These are phyloP conservation scores for Thumatha senex DNA, from an alignment of 2,888 invertebrate species.

Conservation along the genomic window DNA sequence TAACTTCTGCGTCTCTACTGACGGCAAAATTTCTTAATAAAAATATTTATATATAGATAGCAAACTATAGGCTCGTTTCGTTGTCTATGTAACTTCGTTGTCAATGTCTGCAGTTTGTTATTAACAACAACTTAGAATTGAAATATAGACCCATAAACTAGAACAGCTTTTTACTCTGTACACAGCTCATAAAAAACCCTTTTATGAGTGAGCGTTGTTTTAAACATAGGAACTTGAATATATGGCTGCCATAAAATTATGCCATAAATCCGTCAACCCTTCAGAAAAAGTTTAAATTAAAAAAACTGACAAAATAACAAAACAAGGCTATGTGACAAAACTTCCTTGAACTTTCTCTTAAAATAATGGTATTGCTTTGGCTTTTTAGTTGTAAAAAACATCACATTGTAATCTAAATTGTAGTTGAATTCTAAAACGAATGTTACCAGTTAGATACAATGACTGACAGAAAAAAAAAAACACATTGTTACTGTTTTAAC, in stretches of 20 bases:
- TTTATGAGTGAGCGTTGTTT: conserved; percentile 26
- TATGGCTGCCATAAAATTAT: conserved; percentile 37
- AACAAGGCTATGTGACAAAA: conserved; percentile 3
- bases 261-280: conserved; percentile 41
- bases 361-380: conserved; percentile 14
- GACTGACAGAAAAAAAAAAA: too few species aligned
- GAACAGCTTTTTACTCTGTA: conserved; percentile 30
- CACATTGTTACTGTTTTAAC: too few species aligned
- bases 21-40: too few species aligned
- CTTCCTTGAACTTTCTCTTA: conserved; percentile 4
- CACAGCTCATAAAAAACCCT: conserved; percentile 31
- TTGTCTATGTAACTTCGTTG: too few species aligned
- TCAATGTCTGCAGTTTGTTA: conserved; percentile 2
- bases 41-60: too few species aligned
- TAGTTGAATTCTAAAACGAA: too few species aligned
- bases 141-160: conserved; percentile 26
- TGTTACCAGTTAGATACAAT: too few species aligned
- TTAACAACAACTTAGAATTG: not conserved
- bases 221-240: conserved; percentile 28
- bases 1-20: too few species aligned
- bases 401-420: not conserved
- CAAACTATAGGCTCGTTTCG: too few species aligned
- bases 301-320: conserved; percentile 4
- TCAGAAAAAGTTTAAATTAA: conserved; percentile 34
- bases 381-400: not conserved